phyloP scores from a whole-genome alignment of 1,140 invertebrate species.

The Drosophila hydei region DNA sequence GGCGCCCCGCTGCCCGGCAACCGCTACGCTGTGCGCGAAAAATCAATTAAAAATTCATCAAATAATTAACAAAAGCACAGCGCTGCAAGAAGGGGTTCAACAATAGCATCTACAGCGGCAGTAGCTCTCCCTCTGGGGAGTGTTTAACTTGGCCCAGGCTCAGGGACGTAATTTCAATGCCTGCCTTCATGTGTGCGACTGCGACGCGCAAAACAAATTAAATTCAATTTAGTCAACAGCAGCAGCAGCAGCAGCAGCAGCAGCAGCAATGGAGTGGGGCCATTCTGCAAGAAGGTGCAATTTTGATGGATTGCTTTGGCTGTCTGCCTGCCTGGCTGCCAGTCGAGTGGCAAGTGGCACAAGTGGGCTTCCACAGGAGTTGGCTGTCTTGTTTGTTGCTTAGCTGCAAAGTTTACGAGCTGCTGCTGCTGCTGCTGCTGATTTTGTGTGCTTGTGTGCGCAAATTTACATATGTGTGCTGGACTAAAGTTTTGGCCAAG shows the following conservation, averaged over 20 bases:
- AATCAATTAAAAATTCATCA: constrained; percentile 84
- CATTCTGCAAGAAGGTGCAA: constrained; percentile 80
- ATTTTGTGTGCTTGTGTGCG: constrained; percentile 17
- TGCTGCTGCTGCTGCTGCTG: constrained; percentile 23
- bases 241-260: constrained; percentile 20
- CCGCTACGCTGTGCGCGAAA: constrained; percentile 78
- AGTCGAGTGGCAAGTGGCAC: constrained; percentile 41
- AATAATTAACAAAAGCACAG: constrained; percentile 83
- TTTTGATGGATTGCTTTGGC: constrained; percentile 83
- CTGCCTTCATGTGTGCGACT: constrained; percentile 36
- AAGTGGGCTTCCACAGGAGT: constrained; percentile 37
- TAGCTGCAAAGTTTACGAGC: constrained; percentile 78
- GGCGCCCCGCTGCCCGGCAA: constrained; percentile 18
- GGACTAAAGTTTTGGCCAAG: constrained; percentile 55
- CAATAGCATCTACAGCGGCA: constrained; percentile 59
- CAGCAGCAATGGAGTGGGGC: constrained; percentile 4
- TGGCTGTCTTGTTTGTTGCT: constrained; percentile 75
- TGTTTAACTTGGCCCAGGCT: constrained; percentile 68
- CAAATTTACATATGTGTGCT: constrained; percentile 28
- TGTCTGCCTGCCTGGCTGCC: constrained; percentile 41
- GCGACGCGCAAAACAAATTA: constrained; percentile 81
- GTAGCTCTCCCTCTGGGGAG: constrained; percentile 57
- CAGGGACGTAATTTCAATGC: constrained; percentile 68
- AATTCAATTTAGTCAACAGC: constrained; percentile 79
- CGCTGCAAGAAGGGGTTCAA: constrained; percentile 72